Base-by-base conservation (phyloP, 2,888 invertebrate species). In the Pristionchus exspectatus region DNA sequence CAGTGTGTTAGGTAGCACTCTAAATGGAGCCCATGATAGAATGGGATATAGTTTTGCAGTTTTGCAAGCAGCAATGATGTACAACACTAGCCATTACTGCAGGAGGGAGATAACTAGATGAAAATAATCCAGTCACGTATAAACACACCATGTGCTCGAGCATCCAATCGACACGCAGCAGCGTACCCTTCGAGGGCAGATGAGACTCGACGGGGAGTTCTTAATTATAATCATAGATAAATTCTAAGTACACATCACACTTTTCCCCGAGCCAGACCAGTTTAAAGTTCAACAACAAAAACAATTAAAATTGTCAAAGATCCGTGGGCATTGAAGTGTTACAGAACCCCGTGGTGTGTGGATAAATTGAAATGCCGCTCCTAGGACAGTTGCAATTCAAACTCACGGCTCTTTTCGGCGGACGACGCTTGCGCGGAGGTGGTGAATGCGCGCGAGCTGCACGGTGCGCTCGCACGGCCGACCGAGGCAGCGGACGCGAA, bases 121-220 rank as follows among this genome's bases (percentile, higher is more conserved):
- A 9, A 50, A 9, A 50, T 50, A 9, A 50, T 50, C 44, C 44
- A 18, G 0, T 1, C 0, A 84, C 16, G 54, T 16, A 24, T 7
- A 30, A 24, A 63, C 90, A 69, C 54, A 92, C 92, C 88, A 93
- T 88, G 88, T 92, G 91, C 85, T 93, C 92, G 72, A 93, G 88
- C 85, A 93, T 86, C 93, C 93, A 93, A 83, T 93, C 93, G 27
- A 93, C 90, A 89, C 92, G 90, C 77, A 93, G 86, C 9, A 93
- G 90, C 9, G 90, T 92, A 44, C 90, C 90, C 66, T 92, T 93
- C 16, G 91, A 87, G 12, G 93, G 93, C 44, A 89, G 33, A 27
- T 90, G 66, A 7, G 66, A 69, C 50, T 66, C 87, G 9, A 27
- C 59, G 27, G 87, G 87, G 14, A 87, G 33, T 38, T 50, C 87